Evolutionary conservation across 92 coral and sea anemone genomes (phyloP).

Genomic region (Paragorgia papillata): DNA sequence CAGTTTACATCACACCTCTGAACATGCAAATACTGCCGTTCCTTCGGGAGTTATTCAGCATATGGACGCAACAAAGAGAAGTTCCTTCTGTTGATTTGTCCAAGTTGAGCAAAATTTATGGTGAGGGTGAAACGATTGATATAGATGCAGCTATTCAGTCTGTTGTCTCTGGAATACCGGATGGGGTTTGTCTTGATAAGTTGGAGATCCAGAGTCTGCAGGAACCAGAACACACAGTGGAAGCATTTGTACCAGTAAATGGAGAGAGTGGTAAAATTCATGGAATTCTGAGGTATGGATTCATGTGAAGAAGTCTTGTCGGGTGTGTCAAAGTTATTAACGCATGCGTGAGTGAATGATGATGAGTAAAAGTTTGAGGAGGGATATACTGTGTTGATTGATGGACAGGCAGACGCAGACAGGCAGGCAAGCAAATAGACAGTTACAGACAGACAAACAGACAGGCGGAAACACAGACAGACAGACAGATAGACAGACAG

Average conservation of each 20-base stretch:
- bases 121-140: background rate
- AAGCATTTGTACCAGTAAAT: conserved; percentile 10
- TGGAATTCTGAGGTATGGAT: conserved; percentile 33
- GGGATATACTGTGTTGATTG: too few relatives aligned
- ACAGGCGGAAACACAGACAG: too few relatives aligned
- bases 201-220: conserved; percentile 17
- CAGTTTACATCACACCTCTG: conserved; percentile 54
- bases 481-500: too few relatives aligned
- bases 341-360: too few relatives aligned
- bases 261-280: background rate
- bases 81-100: conserved; percentile 12
- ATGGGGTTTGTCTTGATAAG: conserved; percentile 8
- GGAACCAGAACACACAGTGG: conserved; percentile 12
- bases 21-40: conserved; percentile 66
- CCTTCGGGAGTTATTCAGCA: conserved; percentile 59
- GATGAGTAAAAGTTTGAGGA: too few relatives aligned
- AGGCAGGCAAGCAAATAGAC: too few relatives aligned
- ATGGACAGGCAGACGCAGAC: too few relatives aligned
- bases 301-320: too few relatives aligned
- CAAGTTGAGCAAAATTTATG: background rate
- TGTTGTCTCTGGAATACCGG: conserved; percentile 4
- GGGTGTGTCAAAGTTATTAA: too few relatives aligned
- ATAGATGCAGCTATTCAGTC: conserved; percentile 4
- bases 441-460: background rate
- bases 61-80: conserved; percentile 12